Evolutionary conservation across 1,140 invertebrate species (phyloP).

Genomic region (Acyrthosiphon pisum): DNA sequence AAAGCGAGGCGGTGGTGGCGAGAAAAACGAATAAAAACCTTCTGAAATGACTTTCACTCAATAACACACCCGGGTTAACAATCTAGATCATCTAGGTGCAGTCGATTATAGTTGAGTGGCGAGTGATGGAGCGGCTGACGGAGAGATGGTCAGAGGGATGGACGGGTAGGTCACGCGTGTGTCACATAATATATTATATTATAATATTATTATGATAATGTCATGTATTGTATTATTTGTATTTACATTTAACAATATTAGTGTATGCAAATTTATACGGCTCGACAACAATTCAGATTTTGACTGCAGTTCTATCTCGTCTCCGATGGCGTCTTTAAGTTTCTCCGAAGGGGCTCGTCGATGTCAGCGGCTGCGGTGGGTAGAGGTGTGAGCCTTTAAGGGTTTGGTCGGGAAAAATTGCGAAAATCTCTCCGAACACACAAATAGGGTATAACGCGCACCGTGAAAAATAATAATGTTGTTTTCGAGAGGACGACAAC

Average conservation of each 20-base stretch:
- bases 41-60: not conserved
- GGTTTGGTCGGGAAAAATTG: not conserved
- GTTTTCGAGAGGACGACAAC: not conserved
- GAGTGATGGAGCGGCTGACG: too few relatives aligned
- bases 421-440: not conserved
- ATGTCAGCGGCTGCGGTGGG: not conserved
- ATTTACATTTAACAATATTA: not conserved
- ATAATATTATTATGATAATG: too few relatives aligned
- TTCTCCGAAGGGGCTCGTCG: not conserved
- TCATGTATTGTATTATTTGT: not conserved
- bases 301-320: not conserved
- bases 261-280: not conserved
- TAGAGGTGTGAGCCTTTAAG: not conserved
- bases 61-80: not conserved
- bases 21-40: not conserved
- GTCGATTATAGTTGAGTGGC: not conserved
- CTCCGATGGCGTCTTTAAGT: not conserved
- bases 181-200: not conserved
- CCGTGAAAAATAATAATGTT: constrained; percentile 1
- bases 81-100: not conserved
- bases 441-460: not conserved
- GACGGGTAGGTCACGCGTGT: not conserved
- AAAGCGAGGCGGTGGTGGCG: not conserved
- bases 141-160: too few relatives aligned
- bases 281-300: not conserved